phyloP scores from a whole-genome alignment of 2,113 vertebrate genomes.

The Poeciliopsis prolifica region DNA sequence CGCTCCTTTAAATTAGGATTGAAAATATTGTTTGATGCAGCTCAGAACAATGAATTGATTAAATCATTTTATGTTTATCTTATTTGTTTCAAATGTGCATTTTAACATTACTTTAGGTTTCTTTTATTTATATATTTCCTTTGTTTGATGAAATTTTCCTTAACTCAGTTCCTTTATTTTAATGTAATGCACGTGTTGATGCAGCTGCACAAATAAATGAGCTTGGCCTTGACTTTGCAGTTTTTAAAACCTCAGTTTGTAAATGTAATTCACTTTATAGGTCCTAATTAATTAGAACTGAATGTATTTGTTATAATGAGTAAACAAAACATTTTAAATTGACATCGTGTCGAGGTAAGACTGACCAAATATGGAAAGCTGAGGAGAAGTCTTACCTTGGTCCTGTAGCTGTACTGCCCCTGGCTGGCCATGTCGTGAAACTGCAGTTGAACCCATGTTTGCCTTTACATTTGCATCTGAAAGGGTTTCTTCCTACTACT shows the following conservation, averaged over 20 bases:
- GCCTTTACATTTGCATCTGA: background rate
- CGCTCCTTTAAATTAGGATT: background rate
- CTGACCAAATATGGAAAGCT: background rate
- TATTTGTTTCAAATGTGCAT: background rate
- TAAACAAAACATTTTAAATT: background rate
- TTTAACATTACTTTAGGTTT: too few relatives aligned
- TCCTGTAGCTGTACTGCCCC: slow-evolving; percentile 57
- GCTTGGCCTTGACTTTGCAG: background rate
- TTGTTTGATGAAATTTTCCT: background rate
- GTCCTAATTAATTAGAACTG: background rate
- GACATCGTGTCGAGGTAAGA: background rate
- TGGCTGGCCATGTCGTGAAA: slow-evolving; percentile 39
- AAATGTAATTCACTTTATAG: background rate
- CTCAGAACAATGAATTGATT: too few relatives aligned
- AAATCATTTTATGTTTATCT: background rate
- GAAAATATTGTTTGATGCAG: background rate
- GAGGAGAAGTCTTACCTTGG: slow-evolving; percentile 35
- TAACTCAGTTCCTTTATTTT: background rate
- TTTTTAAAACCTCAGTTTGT: background rate
- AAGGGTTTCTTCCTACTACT: background rate
- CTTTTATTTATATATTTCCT: background rate
- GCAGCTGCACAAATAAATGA: background rate
- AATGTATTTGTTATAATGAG: background rate
- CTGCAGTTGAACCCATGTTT: slow-evolving; percentile 25
- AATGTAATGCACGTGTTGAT: background rate